Base-by-base conservation (phyloP, 2,113 vertebrate species). In the Onychostruthus taczanowskii region DNA sequence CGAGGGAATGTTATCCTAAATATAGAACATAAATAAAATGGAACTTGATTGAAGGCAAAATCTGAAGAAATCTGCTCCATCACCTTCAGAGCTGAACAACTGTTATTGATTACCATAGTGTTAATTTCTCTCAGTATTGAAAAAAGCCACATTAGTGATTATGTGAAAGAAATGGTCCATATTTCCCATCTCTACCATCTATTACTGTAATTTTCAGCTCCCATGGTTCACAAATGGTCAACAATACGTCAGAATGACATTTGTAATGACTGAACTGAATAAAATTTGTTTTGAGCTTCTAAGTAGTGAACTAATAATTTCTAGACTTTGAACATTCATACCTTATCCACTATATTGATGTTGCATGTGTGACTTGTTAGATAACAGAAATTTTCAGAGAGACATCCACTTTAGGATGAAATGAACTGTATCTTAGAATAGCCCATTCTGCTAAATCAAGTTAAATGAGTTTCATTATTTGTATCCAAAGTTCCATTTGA, bases 381-480 rank as follows among this genome's bases (percentile, higher is more conserved):
- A 85, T 61, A 94, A 68, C 52, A 90, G 31, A 91, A 88, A 68
- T 73, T 94, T 88, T 88, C 84, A 84, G 68, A 85, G 24, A 83
- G 10, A 83, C 28, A 53, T 83, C 27, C 41, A 85, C 70, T 94
- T 90, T 30, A 52, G 23, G 21, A 63, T 90, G 43, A 95, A 96
- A 93, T 88, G 28, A 91, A 43, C 74, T 84, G 35, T 61, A 76
- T 39, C 63, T n/a, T 85, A 88, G 88, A 90, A 86, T 59, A 96
- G 21, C 20, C 33, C 24, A 61, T 68, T 93, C 28, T 7, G 1
- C 19, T 83, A 95, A 95, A 92, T 88, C 79, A 90, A 64, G 70
- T 72, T 62, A 88, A 88, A 93, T 87, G 27, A 88, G 27, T 88
- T 88, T 85, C 58, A 68, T 83, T 75, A 85, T 76, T 92, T 94